A percentile compares a stretch with the other conserved stretches of the same genome.
Conservation (phyloP, 2,888 invertebrate species). For the Cheilosia scutellata region DNA sequence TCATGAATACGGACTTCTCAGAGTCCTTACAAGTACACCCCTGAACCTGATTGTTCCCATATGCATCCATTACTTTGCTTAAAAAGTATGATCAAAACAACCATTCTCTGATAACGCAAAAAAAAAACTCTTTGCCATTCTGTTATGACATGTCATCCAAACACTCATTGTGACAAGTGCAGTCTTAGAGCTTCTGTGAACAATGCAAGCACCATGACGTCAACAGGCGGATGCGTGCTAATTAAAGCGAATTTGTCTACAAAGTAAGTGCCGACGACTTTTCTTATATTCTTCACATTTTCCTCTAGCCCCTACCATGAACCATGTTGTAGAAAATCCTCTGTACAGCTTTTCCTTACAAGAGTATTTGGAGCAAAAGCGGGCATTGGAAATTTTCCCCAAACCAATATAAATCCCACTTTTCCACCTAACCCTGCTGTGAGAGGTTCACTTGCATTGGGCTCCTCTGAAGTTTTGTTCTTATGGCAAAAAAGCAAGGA, state of each 20-base stretch:
- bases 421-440: neutral
- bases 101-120: neutral
- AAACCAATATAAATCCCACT: constrained; percentile 8
- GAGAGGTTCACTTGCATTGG: constrained; percentile 6
- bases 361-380: constrained; percentile 47
- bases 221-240: constrained; percentile 76
- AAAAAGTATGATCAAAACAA: constrained; percentile 2
- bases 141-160: constrained; percentile 57
- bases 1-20: neutral
- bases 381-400: constrained; percentile 35
- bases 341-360: constrained; percentile 7
- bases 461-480: constrained; percentile 15
- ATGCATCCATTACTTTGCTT: constrained; percentile 29
- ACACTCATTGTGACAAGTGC: constrained; percentile 63
- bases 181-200: constrained; percentile 54
- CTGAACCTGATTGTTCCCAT: neutral
- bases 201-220: constrained; percentile 64
- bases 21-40: neutral
- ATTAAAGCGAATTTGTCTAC: constrained; percentile 75
- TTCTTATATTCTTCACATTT: constrained; percentile 51
- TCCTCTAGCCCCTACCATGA: constrained; percentile 8
- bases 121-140: constrained; percentile 40
- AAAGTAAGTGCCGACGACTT: constrained; percentile 74
- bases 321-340: neutral
- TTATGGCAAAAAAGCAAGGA: constrained; percentile 52